A percentile compares a stretch with the other conserved stretches of the same genome.
Evolutionary conservation across 2,888 invertebrate species (phyloP).

Genomic region (Lochmaea capreae): DNA sequence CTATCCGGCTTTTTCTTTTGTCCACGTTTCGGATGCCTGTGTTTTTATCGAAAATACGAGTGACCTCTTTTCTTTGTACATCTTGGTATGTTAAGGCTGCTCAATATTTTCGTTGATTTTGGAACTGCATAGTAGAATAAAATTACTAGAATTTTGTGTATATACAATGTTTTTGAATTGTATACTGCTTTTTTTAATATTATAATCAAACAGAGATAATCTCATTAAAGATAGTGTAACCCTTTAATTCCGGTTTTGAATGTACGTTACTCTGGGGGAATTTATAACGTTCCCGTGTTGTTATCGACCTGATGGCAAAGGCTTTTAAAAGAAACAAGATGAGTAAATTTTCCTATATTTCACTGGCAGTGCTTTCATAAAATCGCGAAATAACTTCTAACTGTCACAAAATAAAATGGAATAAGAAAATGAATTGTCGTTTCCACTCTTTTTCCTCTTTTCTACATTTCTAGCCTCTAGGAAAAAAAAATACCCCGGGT

Average conservation of each 20-base stretch:
- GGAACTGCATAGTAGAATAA: no score
- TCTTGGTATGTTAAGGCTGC: no score
- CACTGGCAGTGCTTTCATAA: slow-evolving; percentile 53
- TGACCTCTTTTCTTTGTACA: no score
- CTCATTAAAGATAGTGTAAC: no score
- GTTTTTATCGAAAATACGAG: no score
- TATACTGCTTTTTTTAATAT: no score
- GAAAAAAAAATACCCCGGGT: slow-evolving; percentile 2
- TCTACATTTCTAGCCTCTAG: neutral
- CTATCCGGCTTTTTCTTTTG: no score
- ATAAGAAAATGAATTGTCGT: slow-evolving; percentile 60
- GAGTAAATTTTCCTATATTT: slow-evolving; percentile 54
- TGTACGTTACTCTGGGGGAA: slow-evolving; percentile 11
- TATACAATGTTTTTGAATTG: no score
- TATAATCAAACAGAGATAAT: no score
- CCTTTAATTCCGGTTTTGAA: neutral
- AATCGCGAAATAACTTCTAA: slow-evolving; percentile 59
- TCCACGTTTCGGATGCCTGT: no score
- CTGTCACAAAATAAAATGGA: slow-evolving; percentile 58
- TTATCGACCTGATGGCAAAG: slow-evolving; percentile 58
- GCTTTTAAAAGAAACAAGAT: slow-evolving; percentile 57
- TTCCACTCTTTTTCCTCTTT: slow-evolving; percentile 54
- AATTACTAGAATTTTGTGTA: no score
- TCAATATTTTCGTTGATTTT: no score
- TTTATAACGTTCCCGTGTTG: slow-evolving; percentile 24